phyloP scores from a whole-genome alignment of 35 echinoderm and acorn worm species.

The Holothuria glaberrima region DNA sequence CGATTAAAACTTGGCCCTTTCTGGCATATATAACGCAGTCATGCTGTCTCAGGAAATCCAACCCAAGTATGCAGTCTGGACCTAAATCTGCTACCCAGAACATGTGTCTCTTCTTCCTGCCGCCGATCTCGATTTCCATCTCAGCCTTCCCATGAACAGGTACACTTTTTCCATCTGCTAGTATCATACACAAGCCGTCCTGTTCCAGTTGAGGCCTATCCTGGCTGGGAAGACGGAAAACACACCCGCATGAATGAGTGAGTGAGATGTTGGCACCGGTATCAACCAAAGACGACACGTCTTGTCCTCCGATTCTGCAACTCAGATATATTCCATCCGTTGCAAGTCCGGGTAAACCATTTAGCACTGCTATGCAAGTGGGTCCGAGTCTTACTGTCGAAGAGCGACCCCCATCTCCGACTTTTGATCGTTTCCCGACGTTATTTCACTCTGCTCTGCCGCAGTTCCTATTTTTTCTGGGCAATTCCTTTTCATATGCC shows the following conservation, averaged over 20 bases:
- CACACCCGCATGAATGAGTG: constrained; percentile 23
- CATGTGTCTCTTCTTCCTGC: neutral
- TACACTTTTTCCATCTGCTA: constrained; percentile 44
- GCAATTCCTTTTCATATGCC: constrained; percentile 38
- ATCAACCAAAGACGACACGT: too few species aligned
- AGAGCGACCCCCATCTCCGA: constrained; percentile 23
- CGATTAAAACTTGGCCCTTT: constrained; percentile 12
- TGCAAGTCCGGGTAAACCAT: constrained; percentile 38
- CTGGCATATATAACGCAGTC: constrained; percentile 20
- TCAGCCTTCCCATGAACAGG: neutral
- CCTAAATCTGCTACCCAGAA: constrained; percentile 37
- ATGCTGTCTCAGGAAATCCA: constrained; percentile 35
- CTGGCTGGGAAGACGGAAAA: too few species aligned
- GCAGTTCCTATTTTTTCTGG: neutral
- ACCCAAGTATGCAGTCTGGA: constrained; percentile 35
- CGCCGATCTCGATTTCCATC: constrained; percentile 13
- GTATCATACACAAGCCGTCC: too few species aligned
- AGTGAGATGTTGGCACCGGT: too few species aligned
- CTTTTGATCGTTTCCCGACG: neutral
- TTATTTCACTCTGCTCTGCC: neutral
- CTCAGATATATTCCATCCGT: constrained; percentile 35
- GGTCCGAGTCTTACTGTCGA: constrained; percentile 19
- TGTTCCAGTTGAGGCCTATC: too few species aligned
- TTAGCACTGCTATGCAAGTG: constrained; percentile 26
- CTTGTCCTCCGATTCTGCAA: neutral